phyloP scores from a whole-genome alignment of 2,797 vertebrate genomes.

The Euthynnus affinis region DNA sequence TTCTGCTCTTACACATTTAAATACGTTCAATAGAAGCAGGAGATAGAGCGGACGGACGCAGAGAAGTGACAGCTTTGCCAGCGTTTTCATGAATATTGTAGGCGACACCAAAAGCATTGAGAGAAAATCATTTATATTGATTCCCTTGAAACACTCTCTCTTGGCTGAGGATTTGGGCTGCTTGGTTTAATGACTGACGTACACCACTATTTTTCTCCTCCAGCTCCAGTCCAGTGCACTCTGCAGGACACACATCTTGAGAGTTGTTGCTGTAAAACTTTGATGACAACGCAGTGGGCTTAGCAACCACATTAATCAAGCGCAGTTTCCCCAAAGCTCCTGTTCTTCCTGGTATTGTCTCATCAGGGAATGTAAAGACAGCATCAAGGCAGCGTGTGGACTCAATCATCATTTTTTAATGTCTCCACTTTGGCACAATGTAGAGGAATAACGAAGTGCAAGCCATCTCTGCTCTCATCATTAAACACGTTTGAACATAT shows the following conservation, averaged over 20 bases:
- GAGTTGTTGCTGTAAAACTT: slow-evolving; percentile 75
- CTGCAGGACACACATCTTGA: slow-evolving; percentile 43
- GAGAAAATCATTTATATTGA: slow-evolving; percentile 64
- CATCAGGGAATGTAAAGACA: slow-evolving; percentile 26
- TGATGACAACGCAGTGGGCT: slow-evolving; percentile 70
- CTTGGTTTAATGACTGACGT: slow-evolving; percentile 48
- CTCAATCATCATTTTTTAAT: slow-evolving; percentile 61
- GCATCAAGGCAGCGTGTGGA: slow-evolving; percentile 28
- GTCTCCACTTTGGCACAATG: slow-evolving; percentile 1
- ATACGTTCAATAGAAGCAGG: slow-evolving; percentile 22
- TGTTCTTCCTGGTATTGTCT: slow-evolving; percentile 15
- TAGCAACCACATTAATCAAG: slow-evolving; percentile 24
- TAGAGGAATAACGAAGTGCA: slow-evolving; percentile 10
- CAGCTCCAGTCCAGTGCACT: slow-evolving; percentile 26
- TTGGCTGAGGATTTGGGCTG: slow-evolving; percentile 44
- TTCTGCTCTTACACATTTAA: slow-evolving; percentile 16
- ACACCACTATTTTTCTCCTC: slow-evolving; percentile 18
- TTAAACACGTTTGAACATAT: slow-evolving; percentile 16
- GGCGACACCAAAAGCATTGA: slow-evolving; percentile 46
- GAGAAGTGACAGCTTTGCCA: slow-evolving; percentile 12
- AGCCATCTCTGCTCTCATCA: slow-evolving; percentile 14
- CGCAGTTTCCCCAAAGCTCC: slow-evolving; percentile 14
- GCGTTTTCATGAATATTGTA: slow-evolving; percentile 54
- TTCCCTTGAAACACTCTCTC: slow-evolving; percentile 39
- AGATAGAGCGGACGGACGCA: neutral